A percentile compares a stretch with the other conserved stretches of the same genome.
phyloP scores from a whole-genome alignment of 1,140 invertebrate genomes.

The Tetragnatha versicolor region DNA sequence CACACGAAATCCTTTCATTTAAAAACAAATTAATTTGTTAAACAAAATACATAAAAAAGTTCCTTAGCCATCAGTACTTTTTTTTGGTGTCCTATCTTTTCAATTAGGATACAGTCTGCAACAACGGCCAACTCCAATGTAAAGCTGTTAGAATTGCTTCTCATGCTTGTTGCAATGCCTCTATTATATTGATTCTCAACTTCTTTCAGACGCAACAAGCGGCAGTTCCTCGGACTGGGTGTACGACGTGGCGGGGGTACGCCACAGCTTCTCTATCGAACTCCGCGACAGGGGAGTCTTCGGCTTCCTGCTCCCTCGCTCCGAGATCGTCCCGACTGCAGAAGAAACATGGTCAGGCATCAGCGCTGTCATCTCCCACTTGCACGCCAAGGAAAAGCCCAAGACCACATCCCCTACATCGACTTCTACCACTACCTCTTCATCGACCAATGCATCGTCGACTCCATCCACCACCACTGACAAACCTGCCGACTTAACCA shows the following conservation, averaged over 20 bases:
- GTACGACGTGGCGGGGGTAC: conserved; percentile 61
- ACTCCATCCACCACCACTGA: not conserved
- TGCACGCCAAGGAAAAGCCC: conserved; percentile 5
- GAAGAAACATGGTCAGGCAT: conserved; percentile 66
- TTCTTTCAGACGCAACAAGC: conserved; percentile 51
- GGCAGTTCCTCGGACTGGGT: conserved; percentile 65
- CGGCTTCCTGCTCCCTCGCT: conserved; percentile 66
- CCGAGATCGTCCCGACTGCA: conserved; percentile 63
- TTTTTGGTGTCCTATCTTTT: too few relatives aligned
- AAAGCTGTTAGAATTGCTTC: too few relatives aligned
- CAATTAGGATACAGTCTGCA: too few relatives aligned
- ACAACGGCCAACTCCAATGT: too few relatives aligned
- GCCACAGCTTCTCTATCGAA: conserved; percentile 65
- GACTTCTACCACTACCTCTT: not conserved
- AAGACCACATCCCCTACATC: not conserved
- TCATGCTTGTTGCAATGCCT: too few relatives aligned
- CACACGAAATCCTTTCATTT: too few relatives aligned
- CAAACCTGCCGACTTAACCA: not conserved
- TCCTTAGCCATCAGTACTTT: too few relatives aligned
- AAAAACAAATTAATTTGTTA: too few relatives aligned
- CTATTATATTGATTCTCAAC: too few relatives aligned
- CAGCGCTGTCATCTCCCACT: conserved; percentile 53
- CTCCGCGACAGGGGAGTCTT: conserved; percentile 64
- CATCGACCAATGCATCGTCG: not conserved
- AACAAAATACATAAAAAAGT: too few relatives aligned